Conservation (phyloP, 2,113 vertebrate species). For the Onychorhynchus coronatus region DNA sequence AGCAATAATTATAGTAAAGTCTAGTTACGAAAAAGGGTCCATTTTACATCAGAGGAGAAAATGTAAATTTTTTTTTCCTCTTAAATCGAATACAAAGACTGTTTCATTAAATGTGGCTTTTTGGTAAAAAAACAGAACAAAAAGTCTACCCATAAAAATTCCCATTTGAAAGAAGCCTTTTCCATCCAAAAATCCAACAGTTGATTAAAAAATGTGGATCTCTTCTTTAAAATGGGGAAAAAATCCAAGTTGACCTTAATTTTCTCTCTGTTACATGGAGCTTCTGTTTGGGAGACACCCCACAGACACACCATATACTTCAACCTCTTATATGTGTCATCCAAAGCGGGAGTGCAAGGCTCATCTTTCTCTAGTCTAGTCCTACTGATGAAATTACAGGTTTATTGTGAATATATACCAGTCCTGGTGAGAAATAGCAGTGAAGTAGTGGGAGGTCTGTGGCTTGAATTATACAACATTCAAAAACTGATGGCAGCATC, state of each 20-base stretch:
- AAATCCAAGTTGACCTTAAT: background rate
- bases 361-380: background rate
- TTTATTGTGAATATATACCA: background rate
- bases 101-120: constrained; percentile 43
- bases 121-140: constrained; percentile 19
- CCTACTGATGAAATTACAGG: constrained; percentile 28
- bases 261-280: background rate
- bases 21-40: background rate
- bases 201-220: background rate
- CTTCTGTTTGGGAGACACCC: background rate
- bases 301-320: background rate
- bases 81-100: constrained; percentile 22
- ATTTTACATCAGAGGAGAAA: constrained; percentile 7
- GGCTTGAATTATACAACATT: background rate
- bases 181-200: background rate
- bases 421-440: background rate
- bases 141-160: constrained; percentile 35
- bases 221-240: background rate
- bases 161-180: background rate
- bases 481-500: background rate
- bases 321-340: background rate
- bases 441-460: constrained; percentile 14
- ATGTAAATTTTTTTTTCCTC: background rate
- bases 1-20: constrained; percentile 14
- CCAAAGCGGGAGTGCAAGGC: background rate